phyloP scores from a whole-genome alignment of 2,113 vertebrate genomes.

The Callospermophilus lateralis region DNA sequence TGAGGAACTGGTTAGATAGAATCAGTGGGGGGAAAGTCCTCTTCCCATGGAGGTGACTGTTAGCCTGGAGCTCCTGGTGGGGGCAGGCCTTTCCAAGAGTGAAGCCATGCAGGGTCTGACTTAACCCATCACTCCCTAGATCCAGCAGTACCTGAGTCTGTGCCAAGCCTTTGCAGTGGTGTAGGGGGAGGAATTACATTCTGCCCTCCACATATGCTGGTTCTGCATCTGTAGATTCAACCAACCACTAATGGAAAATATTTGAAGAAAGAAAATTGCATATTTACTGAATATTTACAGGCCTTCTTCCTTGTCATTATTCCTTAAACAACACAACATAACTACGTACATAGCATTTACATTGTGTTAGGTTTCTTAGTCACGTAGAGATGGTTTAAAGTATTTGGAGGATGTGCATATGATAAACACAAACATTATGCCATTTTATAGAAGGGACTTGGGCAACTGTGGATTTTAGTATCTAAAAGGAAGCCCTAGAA shows the following conservation, averaged over 20 bases:
- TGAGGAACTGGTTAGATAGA: background rate
- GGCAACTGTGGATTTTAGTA: background rate
- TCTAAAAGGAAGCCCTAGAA: background rate
- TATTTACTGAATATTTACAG: background rate
- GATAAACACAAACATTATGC: background rate
- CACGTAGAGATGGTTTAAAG: too few species aligned
- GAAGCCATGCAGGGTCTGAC: too few species aligned
- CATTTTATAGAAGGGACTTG: background rate
- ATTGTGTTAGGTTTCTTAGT: background rate
- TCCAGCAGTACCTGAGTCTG: background rate
- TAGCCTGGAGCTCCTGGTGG: background rate
- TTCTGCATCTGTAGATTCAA: background rate
- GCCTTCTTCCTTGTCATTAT: background rate
- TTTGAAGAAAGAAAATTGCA: background rate
- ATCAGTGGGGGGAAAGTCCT: background rate
- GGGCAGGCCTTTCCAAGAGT: background rate
- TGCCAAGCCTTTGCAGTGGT: background rate
- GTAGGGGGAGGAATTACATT: background rate
- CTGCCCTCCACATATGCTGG: background rate
- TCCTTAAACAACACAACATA: background rate
- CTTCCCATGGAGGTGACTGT: background rate
- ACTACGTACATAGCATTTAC: too few species aligned
- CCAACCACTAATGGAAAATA: background rate
- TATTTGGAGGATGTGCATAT: background rate
- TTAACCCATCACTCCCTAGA: fast-evolving